Conservation (phyloP, 2,888 invertebrate genomes). For the Eilema griseolum region DNA sequence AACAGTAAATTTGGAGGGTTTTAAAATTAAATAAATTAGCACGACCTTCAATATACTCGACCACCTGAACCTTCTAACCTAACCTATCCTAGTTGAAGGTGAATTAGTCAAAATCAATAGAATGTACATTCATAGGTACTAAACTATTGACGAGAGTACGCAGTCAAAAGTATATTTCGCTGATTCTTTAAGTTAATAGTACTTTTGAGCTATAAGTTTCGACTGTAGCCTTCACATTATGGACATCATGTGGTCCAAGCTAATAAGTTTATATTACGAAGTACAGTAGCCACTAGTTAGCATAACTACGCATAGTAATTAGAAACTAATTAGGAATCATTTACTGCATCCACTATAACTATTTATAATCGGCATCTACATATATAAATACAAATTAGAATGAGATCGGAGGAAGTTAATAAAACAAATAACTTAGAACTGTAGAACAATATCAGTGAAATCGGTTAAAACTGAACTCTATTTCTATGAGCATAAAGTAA, state of each 20-base stretch:
- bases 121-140: too few species aligned
- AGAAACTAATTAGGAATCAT: slow-evolving; percentile 26
- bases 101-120: too few species aligned
- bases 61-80: too few species aligned
- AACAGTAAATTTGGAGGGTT: too few species aligned
- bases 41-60: too few species aligned
- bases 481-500: not conserved
- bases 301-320: slow-evolving; percentile 23
- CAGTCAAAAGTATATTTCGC: too few species aligned
- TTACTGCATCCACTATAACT: slow-evolving; percentile 34
- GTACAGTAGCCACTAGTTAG: slow-evolving; percentile 9
- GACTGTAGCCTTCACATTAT: not conserved
- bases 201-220: not conserved
- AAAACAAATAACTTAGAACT: slow-evolving; percentile 5
- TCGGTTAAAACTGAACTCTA: not conserved
- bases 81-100: too few species aligned
- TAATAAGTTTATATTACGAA: not conserved
- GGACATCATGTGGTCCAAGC: not conserved
- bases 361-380: slow-evolving; percentile 39
- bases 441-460: not conserved
- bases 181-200: not conserved
- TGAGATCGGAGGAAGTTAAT: slow-evolving; percentile 38
- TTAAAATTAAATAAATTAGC: too few species aligned
- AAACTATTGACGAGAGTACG: too few species aligned
- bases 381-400: slow-evolving; percentile 45